Percentiles rank a stretch among this genome's conserved stretches.
These are phyloP conservation scores for Tetraodon nigroviridis DNA, from an alignment of 2,113 vertebrate species.

Conservation along the genomic window DNA sequence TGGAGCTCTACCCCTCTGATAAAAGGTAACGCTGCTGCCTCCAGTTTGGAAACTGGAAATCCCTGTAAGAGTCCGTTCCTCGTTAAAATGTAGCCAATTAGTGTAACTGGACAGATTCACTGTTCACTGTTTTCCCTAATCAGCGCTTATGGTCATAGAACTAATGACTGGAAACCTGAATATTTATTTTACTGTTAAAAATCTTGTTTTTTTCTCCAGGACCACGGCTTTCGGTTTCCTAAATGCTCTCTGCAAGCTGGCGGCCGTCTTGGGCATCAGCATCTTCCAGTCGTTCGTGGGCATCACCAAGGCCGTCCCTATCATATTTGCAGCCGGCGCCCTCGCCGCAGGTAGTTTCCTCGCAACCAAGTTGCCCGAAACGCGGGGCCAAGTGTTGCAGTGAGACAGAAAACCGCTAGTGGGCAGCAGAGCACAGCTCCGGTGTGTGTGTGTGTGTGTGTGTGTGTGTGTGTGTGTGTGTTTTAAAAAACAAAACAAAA, in stretches of 20 bases:
- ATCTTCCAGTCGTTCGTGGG: conserved; percentile 97
- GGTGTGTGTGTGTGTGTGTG: conserved; percentile 19
- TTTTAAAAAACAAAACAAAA: conserved; percentile 24
- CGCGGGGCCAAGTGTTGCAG: conserved; percentile 90
- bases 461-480: conserved; percentile 48
- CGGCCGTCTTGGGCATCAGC: conserved; percentile 92
- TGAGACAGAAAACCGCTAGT: conserved; percentile 63
- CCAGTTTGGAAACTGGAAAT: too few species aligned
- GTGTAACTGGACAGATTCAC: too few species aligned
- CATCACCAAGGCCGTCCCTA: conserved; percentile 91
- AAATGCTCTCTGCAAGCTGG: conserved; percentile 91
- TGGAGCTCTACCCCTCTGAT: conserved; percentile 95
- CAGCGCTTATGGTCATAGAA: too few species aligned
- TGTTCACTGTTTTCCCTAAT: too few species aligned
- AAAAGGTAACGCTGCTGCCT: conserved; percentile 78
- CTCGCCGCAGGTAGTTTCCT: conserved; percentile 90
- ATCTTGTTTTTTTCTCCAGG: conserved; percentile 60
- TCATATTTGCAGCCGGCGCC: conserved; percentile 85
- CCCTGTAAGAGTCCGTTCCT: not conserved
- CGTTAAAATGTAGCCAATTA: not conserved
- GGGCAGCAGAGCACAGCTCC: conserved; percentile 51
- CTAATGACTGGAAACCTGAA: too few species aligned
- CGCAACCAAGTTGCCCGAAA: conserved; percentile 90
- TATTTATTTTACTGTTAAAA: not conserved
- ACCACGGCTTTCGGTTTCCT: conserved; percentile 93